A percentile compares a stretch with the other conserved stretches of the same genome.
These are phyloP conservation scores for Isaurus tuberculatus DNA, from an alignment of 92 coral and sea anemone genomes.

Conservation along the genomic window DNA sequence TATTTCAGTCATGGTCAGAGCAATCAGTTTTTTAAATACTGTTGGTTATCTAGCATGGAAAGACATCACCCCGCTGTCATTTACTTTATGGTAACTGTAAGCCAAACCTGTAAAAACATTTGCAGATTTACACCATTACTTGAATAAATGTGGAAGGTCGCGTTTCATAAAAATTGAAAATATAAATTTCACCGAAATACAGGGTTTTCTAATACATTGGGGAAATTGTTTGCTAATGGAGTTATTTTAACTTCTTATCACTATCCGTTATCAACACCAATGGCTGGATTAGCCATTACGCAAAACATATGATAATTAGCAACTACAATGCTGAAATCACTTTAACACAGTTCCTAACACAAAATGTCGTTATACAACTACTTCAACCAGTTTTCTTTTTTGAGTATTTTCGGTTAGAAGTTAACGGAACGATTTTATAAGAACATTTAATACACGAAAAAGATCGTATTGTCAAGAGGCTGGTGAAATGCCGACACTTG, in stretches of 20 bases:
- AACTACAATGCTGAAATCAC: constrained; percentile 20
- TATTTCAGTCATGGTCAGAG: not conserved
- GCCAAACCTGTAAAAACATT: not conserved
- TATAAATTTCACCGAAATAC: too few relatives aligned
- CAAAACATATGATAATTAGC: not conserved
- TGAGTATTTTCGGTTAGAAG: not conserved
- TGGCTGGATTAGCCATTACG: not conserved
- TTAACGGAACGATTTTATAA: not conserved
- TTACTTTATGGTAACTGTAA: not conserved
- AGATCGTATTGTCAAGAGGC: constrained; percentile 19
- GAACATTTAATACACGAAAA: not conserved
- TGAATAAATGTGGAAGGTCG: not conserved
- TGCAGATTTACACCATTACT: not conserved
- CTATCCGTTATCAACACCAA: not conserved
- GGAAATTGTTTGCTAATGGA: too few relatives aligned
- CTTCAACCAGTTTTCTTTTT: not conserved
- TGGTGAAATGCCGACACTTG: not conserved
- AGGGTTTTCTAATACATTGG: too few relatives aligned
- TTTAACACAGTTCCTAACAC: constrained; percentile 9
- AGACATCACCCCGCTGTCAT: too few relatives aligned
- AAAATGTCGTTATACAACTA: not conserved
- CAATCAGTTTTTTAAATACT: not conserved
- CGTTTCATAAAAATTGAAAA: too few relatives aligned
- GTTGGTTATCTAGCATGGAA: not conserved
- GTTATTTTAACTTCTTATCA: too few relatives aligned